phyloP scores from a whole-genome alignment of 2,888 invertebrate species.

The Eurytoma californica region DNA sequence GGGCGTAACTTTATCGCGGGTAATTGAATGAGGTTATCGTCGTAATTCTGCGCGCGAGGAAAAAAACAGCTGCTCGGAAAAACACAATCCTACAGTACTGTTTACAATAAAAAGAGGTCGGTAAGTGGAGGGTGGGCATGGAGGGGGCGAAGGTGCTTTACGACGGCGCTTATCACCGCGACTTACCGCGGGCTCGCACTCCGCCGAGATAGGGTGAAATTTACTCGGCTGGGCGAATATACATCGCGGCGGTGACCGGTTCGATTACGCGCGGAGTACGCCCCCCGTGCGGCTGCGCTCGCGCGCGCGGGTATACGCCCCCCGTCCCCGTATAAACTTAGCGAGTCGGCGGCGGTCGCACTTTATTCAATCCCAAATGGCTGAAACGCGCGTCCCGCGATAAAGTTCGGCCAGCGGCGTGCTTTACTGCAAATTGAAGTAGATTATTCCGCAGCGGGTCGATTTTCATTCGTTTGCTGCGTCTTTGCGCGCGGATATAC shows the following conservation, averaged over 20 bases:
- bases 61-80: too few relatives aligned
- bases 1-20: too few relatives aligned
- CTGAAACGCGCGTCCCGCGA: conserved; percentile 35
- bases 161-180: not conserved
- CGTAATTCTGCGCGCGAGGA: too few relatives aligned
- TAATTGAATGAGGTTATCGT: too few relatives aligned
- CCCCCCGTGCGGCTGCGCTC: not conserved
- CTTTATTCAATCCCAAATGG: conserved; percentile 52
- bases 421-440: conserved; percentile 72
- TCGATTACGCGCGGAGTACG: conserved; percentile 11
- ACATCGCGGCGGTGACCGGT: conserved; percentile 12
- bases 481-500: not conserved
- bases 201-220: conserved; percentile 16
- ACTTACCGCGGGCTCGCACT: not conserved
- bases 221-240: conserved; percentile 23
- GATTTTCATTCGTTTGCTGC: conserved; percentile 60
- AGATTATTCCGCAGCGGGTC: conserved; percentile 66
- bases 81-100: too few relatives aligned
- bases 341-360: conserved; percentile 8
- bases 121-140: too few relatives aligned
- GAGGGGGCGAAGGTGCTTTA: not conserved
- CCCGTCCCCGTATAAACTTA: not conserved
- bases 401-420: conserved; percentile 53
- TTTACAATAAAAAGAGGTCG: too few relatives aligned
- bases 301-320: not conserved